Conservation (phyloP, 2,113 vertebrate species). For the Neolamprologus variostigma region DNA sequence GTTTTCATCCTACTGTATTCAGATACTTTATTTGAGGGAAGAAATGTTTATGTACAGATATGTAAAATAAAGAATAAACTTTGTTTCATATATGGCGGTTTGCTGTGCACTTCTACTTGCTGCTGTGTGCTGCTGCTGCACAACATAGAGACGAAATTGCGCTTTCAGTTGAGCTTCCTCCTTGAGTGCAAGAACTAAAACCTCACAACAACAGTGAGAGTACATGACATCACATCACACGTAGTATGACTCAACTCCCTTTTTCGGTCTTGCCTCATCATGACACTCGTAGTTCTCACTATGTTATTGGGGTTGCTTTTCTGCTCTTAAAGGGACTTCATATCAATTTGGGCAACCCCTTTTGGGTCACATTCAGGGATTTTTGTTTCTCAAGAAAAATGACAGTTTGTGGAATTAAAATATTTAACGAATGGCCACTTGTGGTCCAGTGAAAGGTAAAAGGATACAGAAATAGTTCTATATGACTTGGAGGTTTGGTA, state of each 20-base stretch:
- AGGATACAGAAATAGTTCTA: neutral
- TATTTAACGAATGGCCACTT: neutral
- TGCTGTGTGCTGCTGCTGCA: neutral
- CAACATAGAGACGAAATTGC: neutral
- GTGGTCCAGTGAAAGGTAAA: neutral
- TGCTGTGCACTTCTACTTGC: neutral
- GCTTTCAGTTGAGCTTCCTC: neutral
- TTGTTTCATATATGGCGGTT: constrained; percentile 89
- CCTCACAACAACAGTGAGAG: neutral
- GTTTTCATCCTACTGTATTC: constrained; percentile 83
- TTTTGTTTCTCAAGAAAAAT: neutral
- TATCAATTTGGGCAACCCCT: neutral
- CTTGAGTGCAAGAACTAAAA: neutral
- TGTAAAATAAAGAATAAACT: constrained; percentile 99
- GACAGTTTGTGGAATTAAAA: neutral
- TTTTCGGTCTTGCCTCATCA: constrained; percentile 6
- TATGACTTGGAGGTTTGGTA: neutral
- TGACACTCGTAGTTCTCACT: neutral
- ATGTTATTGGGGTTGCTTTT: neutral
- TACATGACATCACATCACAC: neutral
- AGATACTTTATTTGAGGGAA: constrained; percentile 84
- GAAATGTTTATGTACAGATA: constrained; percentile 98
- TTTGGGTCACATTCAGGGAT: neutral
- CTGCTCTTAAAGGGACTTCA: neutral
- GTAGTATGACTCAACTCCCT: neutral